Base-by-base conservation (phyloP, 2,888 invertebrate species). In the Pyrrhia umbra region DNA sequence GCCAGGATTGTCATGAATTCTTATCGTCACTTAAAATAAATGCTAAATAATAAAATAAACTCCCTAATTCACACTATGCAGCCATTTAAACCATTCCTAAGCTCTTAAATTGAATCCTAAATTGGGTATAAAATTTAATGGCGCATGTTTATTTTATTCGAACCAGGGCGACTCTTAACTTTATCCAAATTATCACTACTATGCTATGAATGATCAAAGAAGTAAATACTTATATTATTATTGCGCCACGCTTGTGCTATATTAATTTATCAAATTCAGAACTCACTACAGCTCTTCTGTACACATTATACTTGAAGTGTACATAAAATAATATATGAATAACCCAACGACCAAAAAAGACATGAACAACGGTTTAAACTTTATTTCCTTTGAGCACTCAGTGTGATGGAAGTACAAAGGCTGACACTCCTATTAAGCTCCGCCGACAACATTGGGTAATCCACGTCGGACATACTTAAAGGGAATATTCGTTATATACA, bases 351-450 rank as follows among this genome's bases (percentile, higher is more conserved):
- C 54, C 51, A 61, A 61, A 68, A 56, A 67, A 45, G 37, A 64
- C 52, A 39, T 50, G 52, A 39, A 61, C 46, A 70, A 34, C 25
- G 37, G 69, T 69, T 75, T 37, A 75, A 69, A 70, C 55, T 71
- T 71, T 71, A 75, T 71, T 71, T 71, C 63, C 75, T 69, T 69
- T 75, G 69, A 75, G 63, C 70, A 71, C 70, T 69, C 56, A 63
- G 39, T 49, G 70, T 47, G 52, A 68, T 70, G 62, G 56, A 57
- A 69, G 47, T 56, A 71, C 70, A 70, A 75, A 75, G 61, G 75
- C 61, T 74, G 63, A 62, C 70, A 49, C 52, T 75, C 51, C 68
- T 61, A 68, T 74, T 43, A 61, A 68, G 69, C 55, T 59, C 23
- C 46, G 43, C 52, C 45, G 46, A 70, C 54, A 61, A 45, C 54